Base-by-base conservation (phyloP, 2,113 vertebrate species). In the Dasyurus viverrinus region DNA sequence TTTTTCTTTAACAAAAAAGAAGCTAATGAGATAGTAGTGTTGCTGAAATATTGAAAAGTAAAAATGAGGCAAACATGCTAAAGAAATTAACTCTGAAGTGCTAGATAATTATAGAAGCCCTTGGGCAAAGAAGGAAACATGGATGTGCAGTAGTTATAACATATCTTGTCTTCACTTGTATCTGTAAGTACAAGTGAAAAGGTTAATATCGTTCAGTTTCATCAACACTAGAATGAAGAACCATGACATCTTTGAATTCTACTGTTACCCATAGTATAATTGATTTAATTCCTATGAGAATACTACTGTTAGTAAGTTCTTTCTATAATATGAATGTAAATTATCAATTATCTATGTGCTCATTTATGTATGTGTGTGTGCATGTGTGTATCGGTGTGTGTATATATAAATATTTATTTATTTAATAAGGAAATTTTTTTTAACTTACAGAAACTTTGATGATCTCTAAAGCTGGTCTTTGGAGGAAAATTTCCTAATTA, bases 141-240 rank as follows among this genome's bases (percentile, higher is more conserved):
- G 97, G 97, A 98, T 91, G 97, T 98, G 97, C 97, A 97, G 96
- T 97, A 98, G 97, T 98, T 97, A 97, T 96, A 98, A 97, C 96
- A 95, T 97, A 97, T 98, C 98, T 98, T 98, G 98, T 98, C 98
- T 98, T 98, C 98, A 98, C 98, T 99, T 98, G 98, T 99, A 98
- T 98, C 98, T 98, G 98, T 98, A 98, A 98, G 98, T 94, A 97
- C 97, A 97, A 98, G 98, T 98, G 98, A 98, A 99, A 99, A 99
- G 98, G 98, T 99, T 98, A 99, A 98, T 98, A 98, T 96, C 95
- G 97, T 97, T 98, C 98, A 97, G 97, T 97, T 98, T 98, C 2
- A 54, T 98, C 98, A 98, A 97, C 97, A 96, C 96, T 52, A 98
- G 97, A 98, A 95, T 92, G 95, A 98, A 95, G 96, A 97, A 97